Conservation (phyloP, 2,113 vertebrate genomes). For the Alces alces region DNA sequence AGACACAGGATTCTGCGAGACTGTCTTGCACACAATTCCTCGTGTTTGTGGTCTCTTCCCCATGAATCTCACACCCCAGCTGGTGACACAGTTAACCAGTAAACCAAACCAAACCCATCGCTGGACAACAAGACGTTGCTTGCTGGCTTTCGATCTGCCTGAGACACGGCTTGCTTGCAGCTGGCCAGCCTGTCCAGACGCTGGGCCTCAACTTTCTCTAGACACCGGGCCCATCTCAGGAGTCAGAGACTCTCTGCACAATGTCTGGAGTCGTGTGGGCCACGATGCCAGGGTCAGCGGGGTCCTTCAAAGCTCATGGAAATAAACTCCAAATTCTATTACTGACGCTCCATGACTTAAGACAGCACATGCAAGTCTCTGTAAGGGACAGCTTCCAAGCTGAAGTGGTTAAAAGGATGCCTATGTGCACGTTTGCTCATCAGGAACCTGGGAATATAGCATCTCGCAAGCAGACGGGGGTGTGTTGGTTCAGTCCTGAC, state of each 20-base stretch:
- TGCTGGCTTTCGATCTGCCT: neutral
- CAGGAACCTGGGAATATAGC: fast-evolving
- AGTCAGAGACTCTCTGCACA: neutral
- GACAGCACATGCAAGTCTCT: neutral
- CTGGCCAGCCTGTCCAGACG: neutral
- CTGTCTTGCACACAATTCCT: neutral
- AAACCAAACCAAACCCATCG: neutral
- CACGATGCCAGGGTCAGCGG: fast-evolving
- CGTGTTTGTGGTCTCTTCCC: fast-evolving
- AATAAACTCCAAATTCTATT: neutral
- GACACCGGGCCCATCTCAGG: neutral
- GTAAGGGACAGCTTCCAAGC: neutral
- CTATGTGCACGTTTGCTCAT: fast-evolving
- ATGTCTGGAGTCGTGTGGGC: fast-evolving
- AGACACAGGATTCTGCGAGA: no score
- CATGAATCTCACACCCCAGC: neutral
- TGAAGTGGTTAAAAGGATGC: neutral
- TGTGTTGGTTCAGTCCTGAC: neutral
- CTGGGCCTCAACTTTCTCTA: neutral
- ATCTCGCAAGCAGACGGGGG: fast-evolving
- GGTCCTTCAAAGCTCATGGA: fast-evolving
- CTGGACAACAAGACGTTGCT: neutral
- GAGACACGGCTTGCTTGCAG: fast-evolving
- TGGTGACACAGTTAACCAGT: neutral
- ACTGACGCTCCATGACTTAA: neutral